Evolutionary conservation across 2,113 vertebrate species (phyloP), one percentile per base, ranked within the genome.

Genomic region (Castor canadensis): DNA sequence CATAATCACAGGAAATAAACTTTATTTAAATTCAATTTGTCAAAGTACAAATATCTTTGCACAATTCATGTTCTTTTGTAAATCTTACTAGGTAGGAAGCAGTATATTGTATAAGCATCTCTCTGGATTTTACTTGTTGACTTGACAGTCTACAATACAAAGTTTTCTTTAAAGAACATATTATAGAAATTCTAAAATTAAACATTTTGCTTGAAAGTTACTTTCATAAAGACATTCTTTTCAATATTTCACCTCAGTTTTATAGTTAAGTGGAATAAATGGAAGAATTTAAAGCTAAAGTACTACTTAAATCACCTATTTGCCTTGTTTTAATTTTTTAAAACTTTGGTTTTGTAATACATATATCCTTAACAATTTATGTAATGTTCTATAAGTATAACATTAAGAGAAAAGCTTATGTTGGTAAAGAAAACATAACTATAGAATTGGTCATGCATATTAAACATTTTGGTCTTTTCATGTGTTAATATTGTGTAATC

Each of bases 11-110:
- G 80, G 95, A 96, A 97, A 89, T 94, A 96, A 56, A 95, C 58
- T 98, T 98, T 98, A 98, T 98, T 98, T 97, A 80, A 96, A 91
- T 71, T 71, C 71, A 96, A 73, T 96, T 98, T 97, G 87, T 97
- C 87, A 93, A 94, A 92, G 89, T 97, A 98, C 93, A 98, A 98
- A 97, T 96, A 95, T 91, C 75, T 87, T 93, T 86, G 20, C 76
- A 60, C 8, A 35, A 89, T 11, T 91, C 89, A 56, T 52, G 45
- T 87, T 32, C 43, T 92, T 96, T 81, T 97, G 96, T 82, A 89
- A 97, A 97, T n/a, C n/a, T n/a, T n/a, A 97, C 85, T 45, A 62
- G 87, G 56, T 73, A 69, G 2, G 1, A 43, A 54, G 15, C 40
- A 86, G 32, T 92, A 88, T 1, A 8, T 84, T 93, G 96, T 97